Conservation (phyloP, 2,797 vertebrate genomes). For the Remorina albescens region DNA sequence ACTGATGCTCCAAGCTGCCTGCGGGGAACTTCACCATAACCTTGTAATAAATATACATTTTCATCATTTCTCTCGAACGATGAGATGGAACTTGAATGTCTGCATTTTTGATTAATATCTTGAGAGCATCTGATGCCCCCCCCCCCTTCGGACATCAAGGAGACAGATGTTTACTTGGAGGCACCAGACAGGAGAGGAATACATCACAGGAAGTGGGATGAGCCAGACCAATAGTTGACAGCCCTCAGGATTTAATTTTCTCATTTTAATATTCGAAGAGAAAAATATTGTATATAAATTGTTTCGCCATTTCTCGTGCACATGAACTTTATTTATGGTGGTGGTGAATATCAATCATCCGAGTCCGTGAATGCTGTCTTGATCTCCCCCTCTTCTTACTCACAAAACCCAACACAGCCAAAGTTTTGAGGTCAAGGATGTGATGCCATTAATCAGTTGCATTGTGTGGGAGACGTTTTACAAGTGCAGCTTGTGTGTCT, state of each 20-base stretch:
- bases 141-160: conserved; percentile 48
- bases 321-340: conserved; percentile 62
- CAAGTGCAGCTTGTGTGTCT: conserved; percentile 62
- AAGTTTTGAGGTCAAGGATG: conserved; percentile 42
- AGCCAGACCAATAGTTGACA: conserved; percentile 62
- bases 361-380: conserved; percentile 56
- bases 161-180: conserved; percentile 47
- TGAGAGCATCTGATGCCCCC: conserved; percentile 53
- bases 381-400: conserved; percentile 45
- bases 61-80: conserved; percentile 64
- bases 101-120: conserved; percentile 68
- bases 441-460: conserved; percentile 25
- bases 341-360: conserved; percentile 58
- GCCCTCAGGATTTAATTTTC: conserved; percentile 77
- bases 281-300: conserved; percentile 76
- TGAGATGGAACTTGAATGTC: conserved; percentile 62
- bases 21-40: conserved; percentile 74
- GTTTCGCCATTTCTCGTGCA: conserved; percentile 73
- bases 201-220: conserved; percentile 47
- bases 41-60: conserved; percentile 78
- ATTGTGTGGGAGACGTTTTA: conserved; percentile 40
- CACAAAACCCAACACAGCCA: conserved; percentile 56
- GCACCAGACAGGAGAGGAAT: conserved; percentile 50
- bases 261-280: conserved; percentile 57
- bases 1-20: conserved; percentile 68